Conservation (phyloP, 37 sponge, comb jelly and placozoan species). For the Beroe ovata region DNA sequence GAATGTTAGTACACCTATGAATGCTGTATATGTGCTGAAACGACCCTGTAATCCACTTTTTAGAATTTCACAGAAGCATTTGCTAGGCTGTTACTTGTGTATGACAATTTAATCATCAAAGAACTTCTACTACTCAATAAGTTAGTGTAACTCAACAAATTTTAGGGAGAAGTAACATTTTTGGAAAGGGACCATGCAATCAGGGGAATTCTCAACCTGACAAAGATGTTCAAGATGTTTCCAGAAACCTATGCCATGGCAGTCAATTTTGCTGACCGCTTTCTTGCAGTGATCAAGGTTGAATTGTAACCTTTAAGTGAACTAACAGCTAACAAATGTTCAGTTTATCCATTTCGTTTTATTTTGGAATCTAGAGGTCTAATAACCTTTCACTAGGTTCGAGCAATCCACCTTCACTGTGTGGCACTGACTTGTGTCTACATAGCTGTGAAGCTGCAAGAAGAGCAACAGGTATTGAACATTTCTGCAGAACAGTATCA, state of each 20-base stretch:
- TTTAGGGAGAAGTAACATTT: slow-evolving; percentile 54
- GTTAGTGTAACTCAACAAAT: no score
- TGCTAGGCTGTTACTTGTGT: no score
- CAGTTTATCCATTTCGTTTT: no score
- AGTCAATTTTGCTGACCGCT: slow-evolving; percentile 42
- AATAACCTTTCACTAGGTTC: slow-evolving; percentile 11
- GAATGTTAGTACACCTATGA: slow-evolving; percentile 21
- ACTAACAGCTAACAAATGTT: no score
- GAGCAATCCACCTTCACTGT: slow-evolving; percentile 60
- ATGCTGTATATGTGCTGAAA: no score
- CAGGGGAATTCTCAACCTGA: slow-evolving; percentile 48
- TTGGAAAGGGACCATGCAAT: slow-evolving; percentile 44
- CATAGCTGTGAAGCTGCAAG: slow-evolving; percentile 64
- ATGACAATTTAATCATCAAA: no score
- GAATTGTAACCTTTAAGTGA: neutral
- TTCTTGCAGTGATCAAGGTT: slow-evolving; percentile 30
- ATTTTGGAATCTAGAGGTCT: no score
- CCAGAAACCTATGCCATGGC: slow-evolving; percentile 64
- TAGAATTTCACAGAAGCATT: no score
- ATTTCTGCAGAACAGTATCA: no score
- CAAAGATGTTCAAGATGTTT: slow-evolving; percentile 64
- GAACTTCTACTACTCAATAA: no score
- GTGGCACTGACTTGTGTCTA: slow-evolving; percentile 45
- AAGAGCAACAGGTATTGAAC: slow-evolving; percentile 36
- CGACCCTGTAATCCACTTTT: no score